These are phyloP conservation scores for Jacana jacana DNA, from an alignment of 2,113 vertebrate species.

Conservation along the genomic window DNA sequence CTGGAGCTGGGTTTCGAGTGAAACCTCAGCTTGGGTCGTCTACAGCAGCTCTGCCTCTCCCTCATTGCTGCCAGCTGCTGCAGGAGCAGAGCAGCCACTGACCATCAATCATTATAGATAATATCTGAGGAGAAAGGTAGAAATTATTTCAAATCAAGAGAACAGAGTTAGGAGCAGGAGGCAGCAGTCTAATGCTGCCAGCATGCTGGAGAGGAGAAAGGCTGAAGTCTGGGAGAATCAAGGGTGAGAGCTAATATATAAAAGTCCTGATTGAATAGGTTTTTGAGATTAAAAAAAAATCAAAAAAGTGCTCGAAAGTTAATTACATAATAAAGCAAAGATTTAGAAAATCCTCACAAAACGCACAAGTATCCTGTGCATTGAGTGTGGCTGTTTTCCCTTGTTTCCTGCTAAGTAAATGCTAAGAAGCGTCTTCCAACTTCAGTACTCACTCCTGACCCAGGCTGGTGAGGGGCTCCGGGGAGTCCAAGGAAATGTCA, in stretches of 20 bases:
- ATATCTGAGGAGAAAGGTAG: conserved; percentile 35
- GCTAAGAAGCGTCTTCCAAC: neutral
- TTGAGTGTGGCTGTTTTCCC: neutral
- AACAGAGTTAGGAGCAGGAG: neutral
- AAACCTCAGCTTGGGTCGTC: neutral
- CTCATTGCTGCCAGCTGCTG: neutral
- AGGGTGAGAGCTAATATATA: neutral
- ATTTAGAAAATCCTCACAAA: neutral
- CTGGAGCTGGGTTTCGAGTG: neutral
- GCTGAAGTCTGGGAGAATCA: neutral
- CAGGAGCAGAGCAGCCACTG: neutral
- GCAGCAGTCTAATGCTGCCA: neutral
- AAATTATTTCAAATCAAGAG: conserved; percentile 36
- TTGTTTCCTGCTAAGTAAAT: neutral
- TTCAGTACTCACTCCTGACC: neutral
- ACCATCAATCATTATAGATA: conserved; percentile 34
- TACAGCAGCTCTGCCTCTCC: neutral
- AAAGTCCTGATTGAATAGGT: neutral
- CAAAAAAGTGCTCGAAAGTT: neutral
- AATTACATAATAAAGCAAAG: neutral
- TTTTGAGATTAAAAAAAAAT: neutral
- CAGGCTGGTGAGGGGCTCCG: neutral
- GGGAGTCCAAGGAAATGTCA: conserved; percentile 16
- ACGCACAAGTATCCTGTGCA: neutral
- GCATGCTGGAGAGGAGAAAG: neutral